Base-by-base conservation (phyloP, 2,888 invertebrate genomes). In the Drosophila stalkeri region DNA sequence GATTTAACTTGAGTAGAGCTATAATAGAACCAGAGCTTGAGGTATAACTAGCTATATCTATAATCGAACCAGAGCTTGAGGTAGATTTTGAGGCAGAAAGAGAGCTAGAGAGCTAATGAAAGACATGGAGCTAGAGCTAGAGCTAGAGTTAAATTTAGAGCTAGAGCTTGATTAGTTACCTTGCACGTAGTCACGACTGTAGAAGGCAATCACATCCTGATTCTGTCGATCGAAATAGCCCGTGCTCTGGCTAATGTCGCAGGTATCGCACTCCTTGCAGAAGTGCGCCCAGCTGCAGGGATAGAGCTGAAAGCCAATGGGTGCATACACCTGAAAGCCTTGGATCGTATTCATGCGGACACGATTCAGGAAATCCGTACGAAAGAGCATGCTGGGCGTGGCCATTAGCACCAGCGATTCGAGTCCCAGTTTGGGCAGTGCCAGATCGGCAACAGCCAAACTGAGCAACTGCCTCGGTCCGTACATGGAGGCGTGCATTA, bases 271-370 rank as follows among this genome's bases (percentile, higher is more conserved):
- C 62, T 93, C 93, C 75, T 94, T 93, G 71, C 93, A 94, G 78
- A 96, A 94, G 86, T 95, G 94, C 54, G 97, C 97, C 80, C 92
- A 91, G 55, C 86, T 90, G 70, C 93, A 93, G 89, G 98, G 95
- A 94, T 96, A 98, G 91, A 98, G 97, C 86, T 96, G 95, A 93
- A 98, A 99, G 23, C 97, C 97, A 79, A 98, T 95, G n/a, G 99
- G 97, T 89, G 96, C 96, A 94, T 96, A 99, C 86, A 98, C 95
- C 94, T 99, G 99, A 93, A 95, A 96, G 78, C 96, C 96, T 80
- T 94, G 94, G 76, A 99, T 97, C 3, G 98, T 98, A 93, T 99
- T 99, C 97, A 99, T 98, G 70, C 99, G 95, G 14, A 98, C 97
- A 90, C 99, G 94, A 91, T 99, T 99, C 52, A 99, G 94, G 93